phyloP scores from a whole-genome alignment of 2,888 invertebrate genomes.

The Magallana nippona region DNA sequence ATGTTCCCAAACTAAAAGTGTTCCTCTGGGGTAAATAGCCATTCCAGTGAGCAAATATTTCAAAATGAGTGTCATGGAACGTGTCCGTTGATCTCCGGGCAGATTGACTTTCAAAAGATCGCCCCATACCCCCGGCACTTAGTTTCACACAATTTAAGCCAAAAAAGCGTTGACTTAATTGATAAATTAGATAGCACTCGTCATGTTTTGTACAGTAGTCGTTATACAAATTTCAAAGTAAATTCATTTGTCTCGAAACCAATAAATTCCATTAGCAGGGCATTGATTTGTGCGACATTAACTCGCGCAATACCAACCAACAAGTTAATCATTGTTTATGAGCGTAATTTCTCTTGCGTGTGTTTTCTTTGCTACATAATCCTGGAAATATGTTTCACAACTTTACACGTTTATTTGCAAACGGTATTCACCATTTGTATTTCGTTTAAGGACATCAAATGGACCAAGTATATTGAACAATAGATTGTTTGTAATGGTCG shows the following conservation, averaged over 20 bases:
- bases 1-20: neutral
- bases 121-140: neutral
- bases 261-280: conserved; percentile 18
- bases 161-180: neutral
- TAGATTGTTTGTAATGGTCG: conserved; percentile 5
- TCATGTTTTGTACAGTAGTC: conserved; percentile 9
- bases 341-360: conserved; percentile 10
- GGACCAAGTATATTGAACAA: conserved; percentile 5
- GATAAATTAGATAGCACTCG: conserved; percentile 23
- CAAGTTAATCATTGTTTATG: conserved; percentile 29
- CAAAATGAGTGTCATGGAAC: conserved; percentile 5
- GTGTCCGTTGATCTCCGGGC: neutral
- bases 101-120: conserved; percentile 25
- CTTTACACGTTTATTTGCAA: neutral
- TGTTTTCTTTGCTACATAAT: conserved; percentile 9
- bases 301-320: conserved; percentile 12
- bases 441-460: neutral
- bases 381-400: conserved; percentile 12
- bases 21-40: neutral
- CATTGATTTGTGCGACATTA: conserved; percentile 4
- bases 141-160: neutral
- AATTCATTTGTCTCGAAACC: conserved; percentile 27
- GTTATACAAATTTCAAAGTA: conserved; percentile 20
- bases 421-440: neutral
- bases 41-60: conserved; percentile 8